Evolutionary conservation across 2,113 vertebrate species (phyloP).

Genomic region (Corythoichthys haematopterus): DNA sequence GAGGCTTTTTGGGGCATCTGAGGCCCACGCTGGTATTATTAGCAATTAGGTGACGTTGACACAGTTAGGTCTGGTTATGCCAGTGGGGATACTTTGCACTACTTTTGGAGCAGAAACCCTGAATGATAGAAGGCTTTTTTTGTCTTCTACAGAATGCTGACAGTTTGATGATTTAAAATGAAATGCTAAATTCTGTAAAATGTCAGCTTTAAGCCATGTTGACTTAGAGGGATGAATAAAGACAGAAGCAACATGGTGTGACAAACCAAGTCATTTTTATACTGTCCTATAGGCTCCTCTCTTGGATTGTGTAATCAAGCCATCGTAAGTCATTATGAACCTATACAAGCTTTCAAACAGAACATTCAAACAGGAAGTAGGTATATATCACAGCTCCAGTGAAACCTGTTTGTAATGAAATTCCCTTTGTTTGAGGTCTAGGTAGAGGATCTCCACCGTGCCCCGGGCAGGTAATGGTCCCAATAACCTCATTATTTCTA

Average conservation of each 20-base stretch:
- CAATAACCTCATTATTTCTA: constrained; percentile 20
- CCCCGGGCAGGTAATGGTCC: constrained; percentile 55
- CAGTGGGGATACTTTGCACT: constrained; percentile 2
- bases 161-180: neutral
- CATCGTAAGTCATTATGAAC: constrained; percentile 38
- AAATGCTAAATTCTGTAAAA: constrained; percentile 21
- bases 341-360: constrained; percentile 49
- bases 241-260: constrained; percentile 44
- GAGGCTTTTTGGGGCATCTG: neutral
- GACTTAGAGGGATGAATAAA: constrained; percentile 40
- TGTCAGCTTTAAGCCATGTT: constrained; percentile 42
- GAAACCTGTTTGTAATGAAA: constrained; percentile 71
- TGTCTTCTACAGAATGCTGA: neutral
- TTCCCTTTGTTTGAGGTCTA: constrained; percentile 51
- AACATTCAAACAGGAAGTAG: constrained; percentile 57
- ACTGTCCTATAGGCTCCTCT: constrained; percentile 43
- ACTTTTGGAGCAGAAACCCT: neutral
- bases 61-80: neutral
- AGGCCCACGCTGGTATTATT: constrained; percentile 1
- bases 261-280: constrained; percentile 50
- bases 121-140: neutral
- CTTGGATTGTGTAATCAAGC: constrained; percentile 50
- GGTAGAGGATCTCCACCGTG: constrained; percentile 60
- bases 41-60: constrained; percentile 1
- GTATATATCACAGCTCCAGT: constrained; percentile 42